Evolutionary conservation across 2,113 vertebrate species (phyloP).

Genomic region (Scolopax mira): DNA sequence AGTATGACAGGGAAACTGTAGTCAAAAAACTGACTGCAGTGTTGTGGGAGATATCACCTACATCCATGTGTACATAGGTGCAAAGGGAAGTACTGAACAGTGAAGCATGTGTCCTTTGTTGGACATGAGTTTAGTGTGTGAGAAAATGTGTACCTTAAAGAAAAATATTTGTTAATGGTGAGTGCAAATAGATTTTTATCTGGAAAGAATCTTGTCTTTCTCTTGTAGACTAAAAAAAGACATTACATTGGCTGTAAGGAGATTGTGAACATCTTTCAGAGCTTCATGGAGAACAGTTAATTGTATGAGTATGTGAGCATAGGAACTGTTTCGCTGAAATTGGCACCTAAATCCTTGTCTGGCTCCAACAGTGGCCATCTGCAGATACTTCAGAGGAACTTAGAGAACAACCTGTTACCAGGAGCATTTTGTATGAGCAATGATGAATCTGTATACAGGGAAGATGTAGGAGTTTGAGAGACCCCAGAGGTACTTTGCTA

Average conservation of each 20-base stretch:
- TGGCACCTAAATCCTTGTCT: not conserved
- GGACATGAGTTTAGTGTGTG: not conserved
- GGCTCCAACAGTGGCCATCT: not conserved
- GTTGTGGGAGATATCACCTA: not conserved
- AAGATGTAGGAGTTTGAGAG: not conserved
- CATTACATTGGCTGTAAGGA: not conserved
- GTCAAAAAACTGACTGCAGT: not conserved
- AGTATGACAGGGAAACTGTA: not conserved
- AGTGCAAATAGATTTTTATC: not conserved
- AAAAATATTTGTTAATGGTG: not conserved
- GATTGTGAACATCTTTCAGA: not conserved
- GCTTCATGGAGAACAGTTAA: not conserved
- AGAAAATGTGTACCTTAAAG: not conserved
- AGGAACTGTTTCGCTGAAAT: not conserved
- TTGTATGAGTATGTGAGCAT: not conserved
- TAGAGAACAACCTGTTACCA: not conserved
- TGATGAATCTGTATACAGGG: not conserved
- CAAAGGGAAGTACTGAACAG: not conserved
- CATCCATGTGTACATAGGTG: not conserved
- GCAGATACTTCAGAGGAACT: not conserved
- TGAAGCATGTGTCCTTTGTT: not conserved
- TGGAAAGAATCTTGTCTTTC: not conserved
- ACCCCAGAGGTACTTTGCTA: not conserved
- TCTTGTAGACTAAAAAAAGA: not conserved
- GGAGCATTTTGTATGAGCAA: not conserved